These are phyloP conservation scores for Condylura cristata DNA, from an alignment of 2,113 vertebrate species.

Conservation along the genomic window DNA sequence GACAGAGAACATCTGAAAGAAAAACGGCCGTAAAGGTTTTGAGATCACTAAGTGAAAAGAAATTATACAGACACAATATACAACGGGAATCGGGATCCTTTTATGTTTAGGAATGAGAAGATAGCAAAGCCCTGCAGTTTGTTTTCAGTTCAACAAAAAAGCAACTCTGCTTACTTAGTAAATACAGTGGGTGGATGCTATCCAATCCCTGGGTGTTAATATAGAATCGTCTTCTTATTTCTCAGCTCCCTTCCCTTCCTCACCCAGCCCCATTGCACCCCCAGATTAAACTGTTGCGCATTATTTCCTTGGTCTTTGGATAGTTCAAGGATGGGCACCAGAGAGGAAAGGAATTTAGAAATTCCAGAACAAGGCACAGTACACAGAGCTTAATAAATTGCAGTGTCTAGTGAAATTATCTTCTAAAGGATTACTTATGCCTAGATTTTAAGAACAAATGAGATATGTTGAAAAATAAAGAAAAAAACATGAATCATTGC, in stretches of 20 bases:
- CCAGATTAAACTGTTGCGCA: constrained; percentile 34
- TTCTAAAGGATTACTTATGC: constrained; percentile 22
- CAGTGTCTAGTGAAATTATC: constrained; percentile 40
- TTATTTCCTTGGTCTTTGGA: not conserved
- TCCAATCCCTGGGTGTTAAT: not conserved
- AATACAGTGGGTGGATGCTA: not conserved
- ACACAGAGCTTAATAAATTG: constrained; percentile 25
- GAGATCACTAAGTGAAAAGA: constrained; percentile 1
- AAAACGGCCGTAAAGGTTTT: not conserved
- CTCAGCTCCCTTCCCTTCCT: not conserved
- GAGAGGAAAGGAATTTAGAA: constrained; percentile 57
- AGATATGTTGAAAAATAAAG: constrained; percentile 1
- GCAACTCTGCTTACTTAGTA: not conserved
- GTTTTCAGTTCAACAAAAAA: constrained; percentile 10
- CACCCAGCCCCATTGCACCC: not conserved
- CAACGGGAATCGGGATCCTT: not conserved
- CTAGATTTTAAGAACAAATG: constrained; percentile 71
- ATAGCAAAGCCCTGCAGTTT: not conserved
- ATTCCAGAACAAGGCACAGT: not conserved
- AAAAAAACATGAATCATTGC: constrained; percentile 30
- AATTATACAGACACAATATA: not conserved
- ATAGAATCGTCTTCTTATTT: not conserved
- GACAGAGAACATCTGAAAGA: not conserved
- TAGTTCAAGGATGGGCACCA: constrained; percentile 34
- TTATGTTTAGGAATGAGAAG: not conserved